Conservation (phyloP, 2,797 vertebrate genomes). For the Danio choprae region DNA sequence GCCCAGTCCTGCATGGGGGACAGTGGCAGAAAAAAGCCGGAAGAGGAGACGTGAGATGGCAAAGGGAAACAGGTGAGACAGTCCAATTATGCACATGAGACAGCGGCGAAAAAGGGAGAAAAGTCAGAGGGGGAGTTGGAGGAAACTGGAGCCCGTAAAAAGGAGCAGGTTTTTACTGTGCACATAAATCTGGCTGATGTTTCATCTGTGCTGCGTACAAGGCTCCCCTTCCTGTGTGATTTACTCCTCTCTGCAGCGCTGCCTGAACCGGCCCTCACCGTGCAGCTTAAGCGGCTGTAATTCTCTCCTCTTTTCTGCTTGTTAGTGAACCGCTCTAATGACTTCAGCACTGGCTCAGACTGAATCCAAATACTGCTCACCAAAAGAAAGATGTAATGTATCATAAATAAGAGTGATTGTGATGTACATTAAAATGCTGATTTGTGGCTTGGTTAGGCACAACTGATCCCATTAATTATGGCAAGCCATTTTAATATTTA, state of each 20-base stretch:
- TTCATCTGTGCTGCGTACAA: conserved; percentile 79
- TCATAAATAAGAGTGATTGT: conserved; percentile 17
- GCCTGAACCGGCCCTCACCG: conserved; percentile 39
- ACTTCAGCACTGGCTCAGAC: conserved; percentile 65
- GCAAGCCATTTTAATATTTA: too few species aligned
- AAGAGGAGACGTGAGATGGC: conserved; percentile 30
- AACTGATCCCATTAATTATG: not conserved
- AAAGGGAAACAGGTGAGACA: conserved; percentile 47
- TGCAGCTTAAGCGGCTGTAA: conserved; percentile 58
- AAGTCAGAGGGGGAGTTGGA: conserved; percentile 65
- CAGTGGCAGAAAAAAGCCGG: conserved; percentile 63
- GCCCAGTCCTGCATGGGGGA: conserved; percentile 83
- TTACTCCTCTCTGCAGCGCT: conserved; percentile 69
- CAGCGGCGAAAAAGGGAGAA: conserved; percentile 31
- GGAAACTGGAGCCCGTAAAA: conserved; percentile 78
- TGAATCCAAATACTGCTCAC: conserved; percentile 68
- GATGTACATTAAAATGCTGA: conserved; percentile 38
- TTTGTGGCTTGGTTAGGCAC: conserved; percentile 28
- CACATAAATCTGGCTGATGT: conserved; percentile 80
- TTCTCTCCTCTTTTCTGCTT: conserved; percentile 65
- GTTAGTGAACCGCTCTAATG: conserved; percentile 75
- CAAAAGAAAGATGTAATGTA: conserved; percentile 49
- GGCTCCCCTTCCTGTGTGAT: conserved; percentile 77
- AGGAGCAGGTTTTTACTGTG: conserved; percentile 76
- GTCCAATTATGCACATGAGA: conserved; percentile 40